Conservation (phyloP, 1,140 invertebrate genomes). For the Teleogryllus occipitalis region DNA sequence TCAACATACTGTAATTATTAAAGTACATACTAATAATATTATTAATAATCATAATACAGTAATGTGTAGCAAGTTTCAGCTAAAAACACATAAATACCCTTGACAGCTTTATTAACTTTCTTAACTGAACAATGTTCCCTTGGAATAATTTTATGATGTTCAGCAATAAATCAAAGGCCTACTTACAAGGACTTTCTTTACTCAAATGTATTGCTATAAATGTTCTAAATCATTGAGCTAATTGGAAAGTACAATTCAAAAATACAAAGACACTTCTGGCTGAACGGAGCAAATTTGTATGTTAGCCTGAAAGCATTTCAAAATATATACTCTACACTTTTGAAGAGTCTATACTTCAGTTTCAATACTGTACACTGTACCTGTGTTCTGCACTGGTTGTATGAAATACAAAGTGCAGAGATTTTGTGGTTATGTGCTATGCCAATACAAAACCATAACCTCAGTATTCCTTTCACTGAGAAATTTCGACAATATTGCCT, state of each 20-base stretch:
- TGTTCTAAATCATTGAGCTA: neutral
- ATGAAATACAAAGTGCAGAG: neutral
- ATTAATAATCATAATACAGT: neutral
- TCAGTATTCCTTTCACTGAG: neutral
- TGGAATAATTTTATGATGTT: neutral
- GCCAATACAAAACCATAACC: neutral
- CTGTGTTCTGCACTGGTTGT: neutral
- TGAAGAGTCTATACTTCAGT: neutral
- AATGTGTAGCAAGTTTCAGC: constrained; percentile 1
- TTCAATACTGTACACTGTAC: constrained; percentile 4
- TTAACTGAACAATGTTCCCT: neutral
- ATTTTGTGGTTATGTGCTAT: neutral
- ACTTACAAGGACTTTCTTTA: neutral
- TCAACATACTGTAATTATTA: neutral
- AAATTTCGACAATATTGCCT: neutral
- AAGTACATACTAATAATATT: neutral
- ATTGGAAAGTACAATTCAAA: neutral
- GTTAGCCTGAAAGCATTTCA: neutral
- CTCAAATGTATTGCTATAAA: neutral
- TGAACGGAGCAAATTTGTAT: neutral
- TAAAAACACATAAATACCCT: neutral
- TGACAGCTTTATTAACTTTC: neutral
- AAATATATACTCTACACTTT: neutral
- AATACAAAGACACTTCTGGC: neutral
- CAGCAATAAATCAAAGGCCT: neutral